phyloP scores from a whole-genome alignment of 2,888 invertebrate species.

The Oxytorus armatus region DNA sequence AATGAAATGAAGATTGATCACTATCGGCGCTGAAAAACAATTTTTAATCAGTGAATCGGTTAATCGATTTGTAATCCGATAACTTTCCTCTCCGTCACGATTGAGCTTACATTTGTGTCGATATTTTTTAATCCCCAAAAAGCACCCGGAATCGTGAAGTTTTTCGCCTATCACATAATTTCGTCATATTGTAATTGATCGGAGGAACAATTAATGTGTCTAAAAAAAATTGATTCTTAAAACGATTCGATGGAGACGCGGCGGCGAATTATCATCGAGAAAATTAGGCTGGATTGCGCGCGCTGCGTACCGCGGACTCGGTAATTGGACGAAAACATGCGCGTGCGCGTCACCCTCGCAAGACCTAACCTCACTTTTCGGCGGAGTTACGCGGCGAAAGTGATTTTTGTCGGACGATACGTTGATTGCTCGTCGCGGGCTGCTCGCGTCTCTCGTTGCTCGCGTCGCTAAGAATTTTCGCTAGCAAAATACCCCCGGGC shows the following conservation, averaged over 20 bases:
- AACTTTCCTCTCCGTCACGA: no score
- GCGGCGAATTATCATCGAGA: constrained; percentile 24
- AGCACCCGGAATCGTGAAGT: no score
- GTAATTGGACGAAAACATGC: constrained; percentile 72
- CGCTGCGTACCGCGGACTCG: constrained; percentile 63
- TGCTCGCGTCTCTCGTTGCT: constrained; percentile 11
- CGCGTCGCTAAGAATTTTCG: constrained; percentile 12
- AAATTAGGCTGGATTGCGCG: constrained; percentile 53
- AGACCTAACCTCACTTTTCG: neutral
- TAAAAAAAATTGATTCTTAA: constrained; percentile 9
- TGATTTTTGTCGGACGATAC: constrained; percentile 33
- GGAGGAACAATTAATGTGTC: no score
- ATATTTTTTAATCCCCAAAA: no score
- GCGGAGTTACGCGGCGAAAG: neutral
- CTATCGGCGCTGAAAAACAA: no score
- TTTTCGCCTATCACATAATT: no score
- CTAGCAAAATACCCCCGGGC: constrained; percentile 30
- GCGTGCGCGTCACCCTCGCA: constrained; percentile 25
- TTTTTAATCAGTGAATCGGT: no score
- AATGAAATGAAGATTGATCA: no score
- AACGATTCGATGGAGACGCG: constrained; percentile 19
- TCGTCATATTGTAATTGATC: no score
- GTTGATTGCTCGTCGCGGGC: constrained; percentile 4
- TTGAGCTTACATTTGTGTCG: no score
- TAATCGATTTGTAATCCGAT: no score